Evolutionary conservation across 2,797 vertebrate species (phyloP).

Genomic region (Perdix hodgsoniae): DNA sequence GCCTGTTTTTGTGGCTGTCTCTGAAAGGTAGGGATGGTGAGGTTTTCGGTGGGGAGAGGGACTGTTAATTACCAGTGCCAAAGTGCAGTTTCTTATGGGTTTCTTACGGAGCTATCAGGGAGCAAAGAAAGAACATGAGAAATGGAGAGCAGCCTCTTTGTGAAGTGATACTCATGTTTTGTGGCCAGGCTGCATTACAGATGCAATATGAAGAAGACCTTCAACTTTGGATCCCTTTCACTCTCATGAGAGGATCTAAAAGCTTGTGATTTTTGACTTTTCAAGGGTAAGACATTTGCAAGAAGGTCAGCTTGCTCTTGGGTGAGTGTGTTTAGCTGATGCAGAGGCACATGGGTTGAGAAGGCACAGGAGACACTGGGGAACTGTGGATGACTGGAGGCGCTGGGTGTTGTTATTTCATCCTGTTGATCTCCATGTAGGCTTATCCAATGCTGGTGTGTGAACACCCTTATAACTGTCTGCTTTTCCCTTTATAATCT

Average conservation of each 20-base stretch:
- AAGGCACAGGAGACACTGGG: neutral
- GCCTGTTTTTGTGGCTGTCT: neutral
- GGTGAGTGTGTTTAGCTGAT: neutral
- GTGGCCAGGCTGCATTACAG: neutral
- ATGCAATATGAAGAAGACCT: neutral
- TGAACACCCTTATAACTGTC: neutral
- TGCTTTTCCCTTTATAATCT: neutral
- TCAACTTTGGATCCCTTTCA: neutral
- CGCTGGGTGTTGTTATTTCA: neutral
- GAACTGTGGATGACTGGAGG: neutral
- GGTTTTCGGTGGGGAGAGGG: neutral
- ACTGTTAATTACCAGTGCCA: neutral
- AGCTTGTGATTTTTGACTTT: neutral
- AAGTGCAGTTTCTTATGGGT: neutral
- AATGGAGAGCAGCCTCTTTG: neutral
- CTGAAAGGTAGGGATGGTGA: neutral
- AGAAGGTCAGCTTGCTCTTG: neutral
- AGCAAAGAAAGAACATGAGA: neutral
- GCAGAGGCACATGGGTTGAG: neutral
- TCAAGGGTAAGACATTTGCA: neutral
- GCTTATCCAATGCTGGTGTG: neutral
- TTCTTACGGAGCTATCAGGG: neutral
- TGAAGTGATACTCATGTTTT: neutral
- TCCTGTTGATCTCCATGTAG: neutral
- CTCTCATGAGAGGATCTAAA: neutral